A percentile compares a stretch with the other conserved stretches of the same genome.
Evolutionary conservation across 2,113 vertebrate genomes (phyloP).

Genomic region (Piprites chloris): DNA sequence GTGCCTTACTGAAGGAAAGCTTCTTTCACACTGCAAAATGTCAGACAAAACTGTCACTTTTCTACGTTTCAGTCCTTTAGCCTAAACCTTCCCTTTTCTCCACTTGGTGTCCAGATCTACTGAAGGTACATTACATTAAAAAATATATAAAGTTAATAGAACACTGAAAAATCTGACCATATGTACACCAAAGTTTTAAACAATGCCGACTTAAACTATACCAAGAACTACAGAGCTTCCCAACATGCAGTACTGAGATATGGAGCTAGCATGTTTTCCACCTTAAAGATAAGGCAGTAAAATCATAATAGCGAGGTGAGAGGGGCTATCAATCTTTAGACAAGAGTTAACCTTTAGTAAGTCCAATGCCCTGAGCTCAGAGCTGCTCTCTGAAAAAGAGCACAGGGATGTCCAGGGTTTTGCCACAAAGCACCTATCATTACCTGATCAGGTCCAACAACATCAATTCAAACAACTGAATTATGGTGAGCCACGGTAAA

Average conservation of each 20-base stretch:
- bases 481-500: neutral
- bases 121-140: fast-evolving
- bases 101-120: neutral
- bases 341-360: neutral
- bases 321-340: neutral
- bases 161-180: neutral
- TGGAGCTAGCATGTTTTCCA: neutral
- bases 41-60: neutral
- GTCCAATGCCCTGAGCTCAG: neutral
- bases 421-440: neutral
- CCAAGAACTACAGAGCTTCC: neutral
- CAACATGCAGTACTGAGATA: neutral
- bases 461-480: neutral
- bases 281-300: neutral
- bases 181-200: neutral
- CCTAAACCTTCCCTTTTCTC: neutral
- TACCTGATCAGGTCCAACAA: neutral
- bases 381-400: neutral
- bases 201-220: neutral
- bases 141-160: neutral
- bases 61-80: neutral
- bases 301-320: neutral
- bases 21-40: neutral
- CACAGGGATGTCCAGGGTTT: neutral
- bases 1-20: neutral